Evolutionary conservation across 2,888 invertebrate genomes (phyloP), one percentile per base, ranked within the genome.

Genomic region (Exephanes ischioxanthus): DNA sequence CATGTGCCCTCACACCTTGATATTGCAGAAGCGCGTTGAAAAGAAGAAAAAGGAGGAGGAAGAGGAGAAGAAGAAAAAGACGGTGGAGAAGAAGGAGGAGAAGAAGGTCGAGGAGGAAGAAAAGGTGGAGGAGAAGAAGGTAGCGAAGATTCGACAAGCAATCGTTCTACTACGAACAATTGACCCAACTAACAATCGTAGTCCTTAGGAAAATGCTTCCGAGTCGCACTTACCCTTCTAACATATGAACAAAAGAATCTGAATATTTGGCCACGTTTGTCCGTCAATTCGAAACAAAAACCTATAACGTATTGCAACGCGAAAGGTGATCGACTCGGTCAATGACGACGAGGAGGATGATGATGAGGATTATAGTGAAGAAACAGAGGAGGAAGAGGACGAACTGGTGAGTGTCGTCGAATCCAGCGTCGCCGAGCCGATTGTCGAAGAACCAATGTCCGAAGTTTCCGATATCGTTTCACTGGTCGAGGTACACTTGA

Each of bases 71-170:
- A 93, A 93, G 87, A 94, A 94, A 85, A 94, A 89, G 85, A 93
- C 83, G 87, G 92, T 78, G 92, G 94, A 89, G 93, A 94, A 94
- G 79, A 94, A 94, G 90, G 94, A 95, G 86, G 90, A 88, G 68
- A 91, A 92, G 76, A 90, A 92, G 84, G 91, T 92, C 80, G 91
- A 90, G 66, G 87, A 89, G 66, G 87, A 95, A 71, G 90, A 93
- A 72, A 90, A 92, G 51, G 90, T 94, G 73, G 22, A 22, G 22
- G 22, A 89, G 80, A 87, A 87, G 80, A 85, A 87, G 66, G 91
- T 91, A 86, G 87, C 86, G 68, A 89, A 87, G 79, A 90, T 89
- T 87, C 89, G 88, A 83, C 83, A 88, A 63, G 82, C 73, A 78
- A 84, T 79, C 63, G 33, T 61, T 70, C 33, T 41, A 68, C 26